Evolutionary conservation across 2,113 vertebrate genomes (phyloP).

Genomic region (Serilophus lunatus): DNA sequence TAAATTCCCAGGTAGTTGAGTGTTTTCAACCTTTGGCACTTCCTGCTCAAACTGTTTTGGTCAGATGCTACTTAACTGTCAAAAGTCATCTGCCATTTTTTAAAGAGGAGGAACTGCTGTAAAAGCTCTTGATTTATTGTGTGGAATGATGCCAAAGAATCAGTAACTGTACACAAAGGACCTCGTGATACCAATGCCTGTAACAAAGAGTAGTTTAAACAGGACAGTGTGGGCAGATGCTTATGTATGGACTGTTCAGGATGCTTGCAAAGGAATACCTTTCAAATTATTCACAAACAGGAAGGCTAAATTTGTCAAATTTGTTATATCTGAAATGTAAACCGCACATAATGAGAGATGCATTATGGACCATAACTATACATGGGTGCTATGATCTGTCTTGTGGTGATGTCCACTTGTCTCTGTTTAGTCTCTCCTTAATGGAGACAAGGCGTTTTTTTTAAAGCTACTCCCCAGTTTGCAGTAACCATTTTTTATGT

Average conservation of each 20-base stretch:
- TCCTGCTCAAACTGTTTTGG: not conserved
- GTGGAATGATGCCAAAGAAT: not conserved
- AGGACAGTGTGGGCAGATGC: conserved; percentile 2
- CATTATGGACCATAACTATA: accelerated
- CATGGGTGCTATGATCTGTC: not conserved
- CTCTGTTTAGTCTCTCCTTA: not conserved
- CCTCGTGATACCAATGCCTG: not conserved
- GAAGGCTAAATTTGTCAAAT: not conserved
- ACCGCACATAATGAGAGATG: not conserved
- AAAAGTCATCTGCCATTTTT: not conserved
- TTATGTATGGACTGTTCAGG: not conserved
- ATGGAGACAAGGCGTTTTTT: not conserved
- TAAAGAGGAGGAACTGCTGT: not conserved
- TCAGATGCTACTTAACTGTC: not conserved
- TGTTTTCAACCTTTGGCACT: not conserved
- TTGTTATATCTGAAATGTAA: not conserved
- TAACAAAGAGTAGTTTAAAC: conserved; percentile 36
- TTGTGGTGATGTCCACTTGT: not conserved
- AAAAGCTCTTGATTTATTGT: not conserved
- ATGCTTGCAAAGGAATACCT: not conserved
- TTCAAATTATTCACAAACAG: not conserved
- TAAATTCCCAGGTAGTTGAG: not conserved
- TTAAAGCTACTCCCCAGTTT: not conserved
- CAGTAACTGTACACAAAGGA: conserved; percentile 8
- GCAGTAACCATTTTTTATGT: not conserved